Percentiles rank a stretch among this genome's conserved stretches.
These are phyloP conservation scores for Meganola albula DNA, from an alignment of 2,888 invertebrate species.

Conservation along the genomic window DNA sequence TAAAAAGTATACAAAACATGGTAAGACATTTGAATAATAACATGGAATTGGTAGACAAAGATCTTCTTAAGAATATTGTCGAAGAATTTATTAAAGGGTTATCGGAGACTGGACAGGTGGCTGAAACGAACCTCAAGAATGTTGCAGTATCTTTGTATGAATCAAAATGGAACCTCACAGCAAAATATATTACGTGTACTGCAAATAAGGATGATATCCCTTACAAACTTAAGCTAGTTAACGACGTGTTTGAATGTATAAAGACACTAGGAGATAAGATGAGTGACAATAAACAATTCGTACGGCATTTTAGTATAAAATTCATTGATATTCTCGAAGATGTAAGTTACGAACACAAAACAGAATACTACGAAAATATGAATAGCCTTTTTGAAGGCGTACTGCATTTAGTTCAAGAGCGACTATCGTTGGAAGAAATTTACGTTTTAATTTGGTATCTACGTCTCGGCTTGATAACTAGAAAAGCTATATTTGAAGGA, in stretches of 20 bases:
- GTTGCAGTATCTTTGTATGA: constrained; percentile 14
- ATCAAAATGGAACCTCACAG: constrained; percentile 34
- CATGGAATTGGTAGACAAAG: constrained; percentile 29
- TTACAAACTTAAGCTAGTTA: constrained; percentile 19
- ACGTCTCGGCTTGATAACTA: constrained; percentile 21
- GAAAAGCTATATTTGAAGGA: constrained; percentile 15
- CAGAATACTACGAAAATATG: constrained; percentile 7
- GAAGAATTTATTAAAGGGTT: constrained; percentile 31
- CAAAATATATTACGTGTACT: constrained; percentile 23
- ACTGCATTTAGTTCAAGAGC: constrained; percentile 25
- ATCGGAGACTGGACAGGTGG: constrained; percentile 22
- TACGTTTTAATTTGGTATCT: constrained; percentile 36
- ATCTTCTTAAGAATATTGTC: constrained; percentile 31
- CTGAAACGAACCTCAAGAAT: constrained; percentile 4
- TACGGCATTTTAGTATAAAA: constrained; percentile 16
- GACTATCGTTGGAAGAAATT: constrained; percentile 23
- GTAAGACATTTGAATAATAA: constrained; percentile 25
- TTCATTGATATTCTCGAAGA: constrained; percentile 24
- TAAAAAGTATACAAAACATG: constrained; percentile 24
- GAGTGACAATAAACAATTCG: constrained; percentile 12
- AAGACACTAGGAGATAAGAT: neutral
- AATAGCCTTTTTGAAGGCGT: constrained; percentile 13
- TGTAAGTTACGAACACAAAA: constrained; percentile 5
- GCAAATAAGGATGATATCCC: constrained; percentile 16
- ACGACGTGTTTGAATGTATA: constrained; percentile 24